A percentile compares a stretch with the other conserved stretches of the same genome.
phyloP scores from a whole-genome alignment of 2,888 invertebrate genomes.

The Byasa hedistus region DNA sequence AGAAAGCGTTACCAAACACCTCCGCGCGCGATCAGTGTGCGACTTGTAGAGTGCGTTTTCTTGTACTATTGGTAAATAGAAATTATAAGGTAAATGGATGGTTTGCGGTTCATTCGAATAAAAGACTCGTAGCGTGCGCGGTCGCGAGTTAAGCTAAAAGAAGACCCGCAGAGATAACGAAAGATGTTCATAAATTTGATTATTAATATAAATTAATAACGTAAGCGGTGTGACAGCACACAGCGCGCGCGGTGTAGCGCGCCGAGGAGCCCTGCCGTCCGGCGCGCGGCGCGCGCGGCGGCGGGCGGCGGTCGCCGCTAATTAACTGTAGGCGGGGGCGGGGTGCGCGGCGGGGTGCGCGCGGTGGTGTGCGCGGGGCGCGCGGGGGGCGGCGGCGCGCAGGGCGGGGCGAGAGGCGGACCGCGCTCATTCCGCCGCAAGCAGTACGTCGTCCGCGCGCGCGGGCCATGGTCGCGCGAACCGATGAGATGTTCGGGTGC shows the following conservation, averaged over 20 bases:
- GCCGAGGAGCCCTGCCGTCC: too few relatives aligned
- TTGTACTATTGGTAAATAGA: too few relatives aligned
- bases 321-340: conserved; percentile 21
- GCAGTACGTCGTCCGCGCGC: conserved; percentile 71
- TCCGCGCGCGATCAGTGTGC: neutral
- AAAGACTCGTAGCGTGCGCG: too few relatives aligned
- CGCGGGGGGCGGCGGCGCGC: conserved; percentile 47
- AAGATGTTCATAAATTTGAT: too few relatives aligned
- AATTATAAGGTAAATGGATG: too few relatives aligned
- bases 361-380: conserved; percentile 45
- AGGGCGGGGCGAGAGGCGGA: conserved; percentile 55
- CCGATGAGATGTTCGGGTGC: conserved; percentile 87
- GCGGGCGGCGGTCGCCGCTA: conserved; percentile 32
- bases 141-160: too few relatives aligned
- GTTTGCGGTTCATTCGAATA: too few relatives aligned
- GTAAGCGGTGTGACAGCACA: too few relatives aligned
- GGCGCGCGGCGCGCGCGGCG: neutral
- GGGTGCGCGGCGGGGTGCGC: conserved; percentile 38
- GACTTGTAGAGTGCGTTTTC: too few relatives aligned
- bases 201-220: too few relatives aligned
- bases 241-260: too few relatives aligned
- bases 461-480: conserved; percentile 91
- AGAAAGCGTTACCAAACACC: conserved; percentile 52
- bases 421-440: conserved; percentile 71
- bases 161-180: too few relatives aligned